Base-by-base conservation (phyloP, 2,888 invertebrate genomes). In the Drosophila dives region DNA sequence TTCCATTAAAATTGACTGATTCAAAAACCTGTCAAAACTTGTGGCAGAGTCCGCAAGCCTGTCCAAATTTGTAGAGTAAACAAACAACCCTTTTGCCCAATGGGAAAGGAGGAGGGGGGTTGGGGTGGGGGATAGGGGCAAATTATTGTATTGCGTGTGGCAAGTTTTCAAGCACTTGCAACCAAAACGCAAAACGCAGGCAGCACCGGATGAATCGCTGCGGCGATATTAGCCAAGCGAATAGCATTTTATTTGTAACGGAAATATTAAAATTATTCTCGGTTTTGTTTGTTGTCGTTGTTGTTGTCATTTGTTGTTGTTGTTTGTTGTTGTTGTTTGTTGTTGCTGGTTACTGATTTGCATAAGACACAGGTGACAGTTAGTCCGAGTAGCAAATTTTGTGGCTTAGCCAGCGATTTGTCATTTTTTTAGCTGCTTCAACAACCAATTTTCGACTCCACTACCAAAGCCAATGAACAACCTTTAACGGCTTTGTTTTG, bases 181-280 rank as follows among this genome's bases (percentile, higher is more conserved):
- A 66, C 65, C 71, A 56, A 79, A 80, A 87, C 86, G 80, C 71
- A 56, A 79, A 80, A 87, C 86, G 80, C 83, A 83, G 58, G 64
- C 74, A 82, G 56, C 63, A 80, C 89, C 86, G 86, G 86, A 87
- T 87, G 86, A 87, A 80, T 73, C 77, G 77, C 77, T 76, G 82
- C 80, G 85, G 90, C 80, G 86, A 75, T 86, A 86, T 86, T 86
- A 86, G 86, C 83, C 87, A 83, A 86, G 90, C 89, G 90, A 86
- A 86, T 87, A 80, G 90, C 82, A 87, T 86, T 86, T 89, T 86
- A 86, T 86, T 86, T 86, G 86, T 77, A 78, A 82, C 86, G 86
- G 86, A 86, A 86, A 89, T 86, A 90, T 89, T 88, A 42, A 82
- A 86, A 85, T 89, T 86, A 86, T 83, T 89, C 77, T 83, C 75